A percentile compares a stretch with the other conserved stretches of the same genome.
These are phyloP conservation scores for Bettongia penicillata DNA, from an alignment of 2,113 vertebrate species.

Conservation along the genomic window DNA sequence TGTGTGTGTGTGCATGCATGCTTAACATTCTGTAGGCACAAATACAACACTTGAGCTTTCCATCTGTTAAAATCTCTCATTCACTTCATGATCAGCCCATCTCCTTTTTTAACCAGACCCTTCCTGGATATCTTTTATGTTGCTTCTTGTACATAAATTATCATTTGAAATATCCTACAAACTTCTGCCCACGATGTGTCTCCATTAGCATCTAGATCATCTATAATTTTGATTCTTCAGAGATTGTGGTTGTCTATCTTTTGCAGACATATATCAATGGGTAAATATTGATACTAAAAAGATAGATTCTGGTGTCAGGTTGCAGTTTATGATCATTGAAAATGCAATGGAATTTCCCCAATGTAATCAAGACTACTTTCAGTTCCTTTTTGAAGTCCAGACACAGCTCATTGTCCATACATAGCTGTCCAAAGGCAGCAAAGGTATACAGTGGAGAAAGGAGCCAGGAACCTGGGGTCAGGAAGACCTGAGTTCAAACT, in stretches of 20 bases:
- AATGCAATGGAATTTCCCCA: neutral
- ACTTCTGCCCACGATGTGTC: neutral
- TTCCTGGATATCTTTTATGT: neutral
- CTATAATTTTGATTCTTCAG: neutral
- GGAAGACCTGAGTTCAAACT: neutral
- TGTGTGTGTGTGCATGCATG: neutral
- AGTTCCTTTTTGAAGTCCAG: neutral
- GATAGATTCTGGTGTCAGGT: neutral
- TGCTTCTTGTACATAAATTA: neutral
- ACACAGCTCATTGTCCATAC: neutral
- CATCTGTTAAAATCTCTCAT: neutral
- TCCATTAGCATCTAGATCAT: neutral
- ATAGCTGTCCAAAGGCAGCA: neutral
- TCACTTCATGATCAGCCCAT: neutral
- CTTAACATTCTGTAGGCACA: neutral
- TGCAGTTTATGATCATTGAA: neutral
- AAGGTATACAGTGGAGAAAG: neutral
- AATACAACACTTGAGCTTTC: neutral
- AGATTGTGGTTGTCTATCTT: neutral
- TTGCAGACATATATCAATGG: no score
- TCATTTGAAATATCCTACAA: neutral
- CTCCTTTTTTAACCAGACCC: neutral
- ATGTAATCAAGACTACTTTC: neutral
- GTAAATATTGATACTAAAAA: no score
- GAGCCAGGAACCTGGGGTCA: neutral